These are phyloP conservation scores for Anorthoa munda DNA, from an alignment of 2,888 invertebrate genomes.

Conservation along the genomic window DNA sequence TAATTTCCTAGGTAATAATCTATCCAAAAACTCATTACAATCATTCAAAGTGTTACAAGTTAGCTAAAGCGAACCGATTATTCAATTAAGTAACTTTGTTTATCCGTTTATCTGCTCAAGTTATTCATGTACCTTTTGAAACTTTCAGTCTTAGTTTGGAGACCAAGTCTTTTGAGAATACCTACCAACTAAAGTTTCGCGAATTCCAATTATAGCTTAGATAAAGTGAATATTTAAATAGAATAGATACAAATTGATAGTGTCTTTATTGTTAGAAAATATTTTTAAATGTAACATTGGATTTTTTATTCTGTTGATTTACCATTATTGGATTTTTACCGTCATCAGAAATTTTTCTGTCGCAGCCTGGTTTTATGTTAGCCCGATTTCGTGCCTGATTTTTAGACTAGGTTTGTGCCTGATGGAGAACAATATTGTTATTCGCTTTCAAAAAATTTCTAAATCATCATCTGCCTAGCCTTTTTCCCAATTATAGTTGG, in stretches of 20 bases:
- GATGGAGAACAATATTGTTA: too few relatives aligned
- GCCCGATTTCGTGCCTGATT: too few relatives aligned
- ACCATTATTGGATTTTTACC: not conserved
- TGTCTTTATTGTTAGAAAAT: not conserved
- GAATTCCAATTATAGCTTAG: conserved; percentile 38
- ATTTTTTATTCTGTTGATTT: not conserved
- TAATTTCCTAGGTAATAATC: not conserved
- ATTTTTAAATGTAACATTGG: not conserved
- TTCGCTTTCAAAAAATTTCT: too few relatives aligned
- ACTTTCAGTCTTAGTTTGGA: conserved; percentile 22
- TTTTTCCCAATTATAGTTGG: too few relatives aligned
- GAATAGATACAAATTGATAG: conserved; percentile 13
- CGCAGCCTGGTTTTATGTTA: too few relatives aligned
- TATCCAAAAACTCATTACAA: conserved; percentile 7
- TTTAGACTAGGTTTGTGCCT: too few relatives aligned
- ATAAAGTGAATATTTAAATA: conserved; percentile 25
- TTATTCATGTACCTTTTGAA: conserved; percentile 53
- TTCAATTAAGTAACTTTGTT: conserved; percentile 53
- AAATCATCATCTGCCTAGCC: too few relatives aligned
- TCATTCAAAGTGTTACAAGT: conserved; percentile 9
- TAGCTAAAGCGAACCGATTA: conserved; percentile 39
- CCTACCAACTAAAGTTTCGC: conserved; percentile 24
- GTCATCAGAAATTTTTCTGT: too few relatives aligned
- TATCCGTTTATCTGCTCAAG: conserved; percentile 36
- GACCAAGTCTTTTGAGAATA: conserved; percentile 41